phyloP scores from a whole-genome alignment of 2,113 vertebrate genomes.

The Microcebus murinus region DNA sequence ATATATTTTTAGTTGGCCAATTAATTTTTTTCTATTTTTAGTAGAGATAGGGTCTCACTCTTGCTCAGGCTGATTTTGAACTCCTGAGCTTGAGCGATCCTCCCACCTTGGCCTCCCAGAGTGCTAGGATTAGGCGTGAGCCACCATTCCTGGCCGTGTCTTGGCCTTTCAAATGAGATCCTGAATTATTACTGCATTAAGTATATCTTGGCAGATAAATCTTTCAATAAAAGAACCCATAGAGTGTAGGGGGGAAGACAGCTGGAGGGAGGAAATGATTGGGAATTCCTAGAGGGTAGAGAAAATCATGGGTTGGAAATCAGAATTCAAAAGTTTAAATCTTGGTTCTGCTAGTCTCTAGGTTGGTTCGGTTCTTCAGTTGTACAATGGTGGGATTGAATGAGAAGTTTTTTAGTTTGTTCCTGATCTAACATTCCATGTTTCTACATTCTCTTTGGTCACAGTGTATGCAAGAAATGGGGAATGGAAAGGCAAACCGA shows the following conservation, averaged over 20 bases:
- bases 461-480: constrained; percentile 98
- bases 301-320: not conserved
- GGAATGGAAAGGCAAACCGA: constrained; percentile 95
- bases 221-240: not conserved
- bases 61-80: too few species aligned
- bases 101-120: too few species aligned
- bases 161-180: constrained; percentile 24
- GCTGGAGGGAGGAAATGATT: not conserved
- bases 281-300: not conserved
- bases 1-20: too few species aligned
- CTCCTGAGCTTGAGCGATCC: too few species aligned
- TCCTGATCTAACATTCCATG: not conserved
- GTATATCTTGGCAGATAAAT: not conserved
- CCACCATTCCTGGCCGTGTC: not conserved
- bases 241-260: not conserved
- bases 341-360: not conserved
- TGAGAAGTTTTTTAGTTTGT: not conserved
- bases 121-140: too few species aligned
- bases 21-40: too few species aligned
- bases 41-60: too few species aligned
- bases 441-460: constrained; percentile 35
- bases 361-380: not conserved
- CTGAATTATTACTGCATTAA: constrained; percentile 48
- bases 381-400: not conserved
- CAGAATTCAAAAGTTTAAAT: not conserved